phyloP scores from a whole-genome alignment of 2,888 invertebrate species.

The Euzophera pinguis region DNA sequence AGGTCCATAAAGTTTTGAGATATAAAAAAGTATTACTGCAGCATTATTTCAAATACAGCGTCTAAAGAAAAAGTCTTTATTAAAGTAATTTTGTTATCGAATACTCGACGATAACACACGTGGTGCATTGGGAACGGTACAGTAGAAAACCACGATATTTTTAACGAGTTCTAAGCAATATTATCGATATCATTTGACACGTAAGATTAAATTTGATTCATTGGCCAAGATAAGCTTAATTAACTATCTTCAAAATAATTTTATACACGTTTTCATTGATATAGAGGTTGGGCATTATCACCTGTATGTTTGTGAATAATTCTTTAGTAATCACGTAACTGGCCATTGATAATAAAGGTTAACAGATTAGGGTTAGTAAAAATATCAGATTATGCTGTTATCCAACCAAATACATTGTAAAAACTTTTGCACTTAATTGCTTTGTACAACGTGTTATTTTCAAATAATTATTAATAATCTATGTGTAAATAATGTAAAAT shows the following conservation, averaged over 20 bases:
- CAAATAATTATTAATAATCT: neutral
- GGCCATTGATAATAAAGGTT: neutral
- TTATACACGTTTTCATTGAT: neutral
- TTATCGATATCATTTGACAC: constrained; percentile 1
- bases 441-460: too few relatives aligned
- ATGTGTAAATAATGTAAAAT: too few relatives aligned
- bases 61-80: too few relatives aligned
- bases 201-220: constrained; percentile 9
- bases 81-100: constrained; percentile 3
- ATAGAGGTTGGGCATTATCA: too few relatives aligned
- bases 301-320: too few relatives aligned
- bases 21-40: too few relatives aligned
- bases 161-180: neutral
- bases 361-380: neutral
- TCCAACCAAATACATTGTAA: neutral
- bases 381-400: neutral
- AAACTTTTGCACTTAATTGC: neutral
- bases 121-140: neutral
- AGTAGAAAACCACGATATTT: neutral
- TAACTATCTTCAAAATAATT: too few relatives aligned
- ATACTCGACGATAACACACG: neutral
- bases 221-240: neutral
- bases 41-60: too few relatives aligned
- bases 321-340: too few relatives aligned
- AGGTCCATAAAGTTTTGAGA: too few relatives aligned